Percentiles rank a stretch among this genome's conserved stretches.
Conservation (phyloP, 1,140 invertebrate species). For the Ephestia elutella region DNA sequence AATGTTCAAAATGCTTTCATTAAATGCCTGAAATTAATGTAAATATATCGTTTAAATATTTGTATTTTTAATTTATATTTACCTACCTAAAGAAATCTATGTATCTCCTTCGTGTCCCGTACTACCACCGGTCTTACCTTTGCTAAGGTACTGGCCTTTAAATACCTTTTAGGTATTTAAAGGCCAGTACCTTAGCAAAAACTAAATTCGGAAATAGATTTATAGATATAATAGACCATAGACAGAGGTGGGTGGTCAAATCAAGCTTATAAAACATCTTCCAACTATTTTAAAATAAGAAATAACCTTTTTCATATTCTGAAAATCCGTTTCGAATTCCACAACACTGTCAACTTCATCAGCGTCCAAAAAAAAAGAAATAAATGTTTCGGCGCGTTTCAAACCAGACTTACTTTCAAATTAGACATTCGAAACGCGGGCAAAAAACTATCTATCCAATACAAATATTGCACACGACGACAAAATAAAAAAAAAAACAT, state of each 20-base stretch:
- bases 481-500: slow-evolving; percentile 59
- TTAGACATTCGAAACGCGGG: slow-evolving; percentile 52
- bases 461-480: slow-evolving; percentile 70
- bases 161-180: too few relatives aligned
- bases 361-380: slow-evolving; percentile 28
- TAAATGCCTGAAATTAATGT: too few relatives aligned
- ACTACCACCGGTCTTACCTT: too few relatives aligned
- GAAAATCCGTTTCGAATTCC: slow-evolving; percentile 20
- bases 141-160: too few relatives aligned
- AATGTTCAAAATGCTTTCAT: too few relatives aligned
- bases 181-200: too few relatives aligned
- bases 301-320: slow-evolving; percentile 2
- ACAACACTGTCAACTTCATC: slow-evolving; percentile 37
- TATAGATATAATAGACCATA: neutral
- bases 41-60: too few relatives aligned
- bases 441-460: slow-evolving; percentile 60
- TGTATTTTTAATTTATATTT: too few relatives aligned
- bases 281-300: neutral
- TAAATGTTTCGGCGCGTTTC: slow-evolving; percentile 34
- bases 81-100: too few relatives aligned
- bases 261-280: neutral
- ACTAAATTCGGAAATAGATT: too few relatives aligned
- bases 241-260: neutral
- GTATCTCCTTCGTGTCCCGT: too few relatives aligned
- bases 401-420: slow-evolving; percentile 52